These are phyloP conservation scores for Carlito syrichta DNA, from an alignment of 2,113 vertebrate species.

Conservation along the genomic window DNA sequence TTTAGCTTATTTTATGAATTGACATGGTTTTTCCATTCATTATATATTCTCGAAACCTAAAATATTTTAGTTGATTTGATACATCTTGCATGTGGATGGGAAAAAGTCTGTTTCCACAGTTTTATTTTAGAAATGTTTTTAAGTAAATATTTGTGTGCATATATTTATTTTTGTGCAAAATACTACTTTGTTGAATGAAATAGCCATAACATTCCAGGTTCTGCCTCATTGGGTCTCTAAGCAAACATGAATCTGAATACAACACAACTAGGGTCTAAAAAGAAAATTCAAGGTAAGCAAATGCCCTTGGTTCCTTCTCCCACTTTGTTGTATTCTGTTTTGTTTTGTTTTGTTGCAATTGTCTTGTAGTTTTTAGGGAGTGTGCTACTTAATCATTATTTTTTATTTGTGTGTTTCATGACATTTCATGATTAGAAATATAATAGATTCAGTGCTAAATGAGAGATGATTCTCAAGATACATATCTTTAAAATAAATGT, in stretches of 20 bases:
- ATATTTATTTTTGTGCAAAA: constrained; percentile 86
- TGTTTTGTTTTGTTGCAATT: constrained; percentile 51
- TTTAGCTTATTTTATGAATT: constrained; percentile 73
- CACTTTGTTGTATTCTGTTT: constrained; percentile 63
- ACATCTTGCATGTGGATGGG: constrained; percentile 84
- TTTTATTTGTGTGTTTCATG: neutral
- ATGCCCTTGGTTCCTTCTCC: constrained; percentile 48
- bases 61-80: constrained; percentile 53
- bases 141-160: constrained; percentile 79
- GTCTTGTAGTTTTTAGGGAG: constrained; percentile 44
- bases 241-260: constrained; percentile 99
- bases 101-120: constrained; percentile 39
- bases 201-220: constrained; percentile 99
- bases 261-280: constrained; percentile 99
- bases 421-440: neutral
- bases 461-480: neutral
- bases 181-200: constrained; percentile 94
- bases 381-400: constrained; percentile 20
- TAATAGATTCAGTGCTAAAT: neutral
- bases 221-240: constrained; percentile 99
- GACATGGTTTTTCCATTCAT: constrained; percentile 23
- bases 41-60: constrained; percentile 34
- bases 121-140: constrained; percentile 46
- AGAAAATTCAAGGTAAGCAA: constrained; percentile 95
- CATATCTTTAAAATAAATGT: neutral